Evolutionary conservation across 2,113 vertebrate species (phyloP).

Genomic region (Oplegnathus fasciatus): DNA sequence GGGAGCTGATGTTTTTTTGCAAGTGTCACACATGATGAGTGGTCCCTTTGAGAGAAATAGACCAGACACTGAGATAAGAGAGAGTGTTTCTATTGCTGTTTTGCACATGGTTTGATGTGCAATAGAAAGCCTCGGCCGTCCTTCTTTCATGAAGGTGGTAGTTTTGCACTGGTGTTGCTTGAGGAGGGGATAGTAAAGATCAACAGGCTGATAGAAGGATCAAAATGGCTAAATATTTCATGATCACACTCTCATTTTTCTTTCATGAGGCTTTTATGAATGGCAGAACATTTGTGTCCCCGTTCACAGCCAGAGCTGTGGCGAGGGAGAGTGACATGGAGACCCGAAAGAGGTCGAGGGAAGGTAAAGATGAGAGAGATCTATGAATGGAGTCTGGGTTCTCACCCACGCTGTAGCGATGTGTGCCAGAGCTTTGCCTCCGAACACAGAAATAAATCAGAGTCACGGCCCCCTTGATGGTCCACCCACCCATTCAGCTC

Average conservation of each 20-base stretch:
- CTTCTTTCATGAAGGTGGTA: background rate
- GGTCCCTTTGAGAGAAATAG: background rate
- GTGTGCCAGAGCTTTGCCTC: constrained; percentile 55
- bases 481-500: constrained; percentile 75
- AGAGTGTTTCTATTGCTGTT: background rate
- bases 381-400: constrained; percentile 78
- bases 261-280: constrained; percentile 51
- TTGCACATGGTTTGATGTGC: background rate
- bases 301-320: constrained; percentile 21
- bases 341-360: constrained; percentile 27
- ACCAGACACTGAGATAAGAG: background rate
- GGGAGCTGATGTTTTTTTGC: constrained; percentile 6
- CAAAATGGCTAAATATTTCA: constrained; percentile 48
- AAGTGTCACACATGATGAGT: constrained; percentile 9
- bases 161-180: background rate
- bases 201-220: constrained; percentile 18
- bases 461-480: constrained; percentile 61
- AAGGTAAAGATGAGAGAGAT: constrained; percentile 54
- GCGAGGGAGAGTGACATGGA: constrained; percentile 17
- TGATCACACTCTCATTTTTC: constrained; percentile 14
- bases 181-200: constrained; percentile 1
- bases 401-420: constrained; percentile 64
- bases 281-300: constrained; percentile 14
- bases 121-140: no score
- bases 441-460: constrained; percentile 68